Conservation (phyloP, 2,888 invertebrate species). For the Phoenoteleia sp. region DNA sequence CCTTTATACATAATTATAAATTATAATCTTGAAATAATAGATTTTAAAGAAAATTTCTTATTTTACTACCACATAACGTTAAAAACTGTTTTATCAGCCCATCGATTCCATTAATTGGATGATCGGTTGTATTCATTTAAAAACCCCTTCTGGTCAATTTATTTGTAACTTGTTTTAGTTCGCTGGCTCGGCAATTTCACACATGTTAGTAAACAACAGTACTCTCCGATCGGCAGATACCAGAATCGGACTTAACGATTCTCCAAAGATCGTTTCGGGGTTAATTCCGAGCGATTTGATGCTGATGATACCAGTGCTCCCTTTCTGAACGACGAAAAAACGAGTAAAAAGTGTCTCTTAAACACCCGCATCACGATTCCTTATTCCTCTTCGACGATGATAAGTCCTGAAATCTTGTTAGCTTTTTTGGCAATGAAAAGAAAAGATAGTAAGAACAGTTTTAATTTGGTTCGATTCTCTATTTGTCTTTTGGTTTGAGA, state of each 20-base stretch:
- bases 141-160: no score
- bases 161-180: not conserved
- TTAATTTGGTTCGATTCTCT: slow-evolving; percentile 32
- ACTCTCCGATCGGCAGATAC: not conserved
- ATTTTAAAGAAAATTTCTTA: no score
- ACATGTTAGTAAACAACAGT: slow-evolving; percentile 26
- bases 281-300: slow-evolving; percentile 25
- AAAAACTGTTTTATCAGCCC: no score
- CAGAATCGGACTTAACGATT: slow-evolving; percentile 28
- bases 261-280: not conserved
- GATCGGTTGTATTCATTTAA: no score
- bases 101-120: no score
- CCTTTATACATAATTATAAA: no score
- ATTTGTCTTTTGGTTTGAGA: slow-evolving; percentile 20
- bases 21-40: no score
- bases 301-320: not conserved
- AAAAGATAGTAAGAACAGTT: slow-evolving; percentile 15
- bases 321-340: slow-evolving; percentile 18
- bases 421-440: slow-evolving; percentile 19
- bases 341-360: slow-evolving; percentile 20
- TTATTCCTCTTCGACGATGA: slow-evolving; percentile 27
- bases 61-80: no score
- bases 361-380: slow-evolving; percentile 34
- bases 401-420: slow-evolving; percentile 36
- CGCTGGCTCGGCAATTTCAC: slow-evolving; percentile 19